A percentile compares a stretch with the other conserved stretches of the same genome.
These are phyloP conservation scores for Neria commutata DNA, from an alignment of 2,888 invertebrate species.

Conservation along the genomic window DNA sequence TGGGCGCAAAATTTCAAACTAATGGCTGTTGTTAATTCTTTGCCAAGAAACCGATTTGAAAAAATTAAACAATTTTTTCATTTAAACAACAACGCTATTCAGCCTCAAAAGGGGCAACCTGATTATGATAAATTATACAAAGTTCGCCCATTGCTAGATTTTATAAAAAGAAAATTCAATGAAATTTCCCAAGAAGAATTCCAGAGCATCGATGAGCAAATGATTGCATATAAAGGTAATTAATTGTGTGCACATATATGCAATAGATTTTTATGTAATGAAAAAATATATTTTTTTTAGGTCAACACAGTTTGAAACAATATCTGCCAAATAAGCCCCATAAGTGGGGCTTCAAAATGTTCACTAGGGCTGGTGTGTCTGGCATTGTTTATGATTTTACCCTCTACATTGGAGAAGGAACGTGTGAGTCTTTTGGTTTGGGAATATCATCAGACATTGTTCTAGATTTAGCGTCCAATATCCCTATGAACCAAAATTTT, in stretches of 20 bases:
- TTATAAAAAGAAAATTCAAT: constrained; percentile 8
- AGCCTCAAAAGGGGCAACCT: constrained; percentile 15
- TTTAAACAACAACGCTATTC: constrained; percentile 18
- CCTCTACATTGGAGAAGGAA: constrained; percentile 25
- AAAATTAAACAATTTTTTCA: constrained; percentile 23
- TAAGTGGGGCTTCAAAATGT: constrained; percentile 17
- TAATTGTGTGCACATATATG: constrained; percentile 4
- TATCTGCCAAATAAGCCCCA: constrained; percentile 20
- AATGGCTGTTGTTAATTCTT: constrained; percentile 9
- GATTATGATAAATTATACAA: constrained; percentile 13
- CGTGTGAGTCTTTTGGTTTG: constrained; percentile 22
- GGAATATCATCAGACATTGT: constrained; percentile 22
- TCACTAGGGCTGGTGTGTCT: constrained; percentile 23
- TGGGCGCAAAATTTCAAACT: constrained; percentile 19
- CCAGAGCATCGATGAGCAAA: constrained; percentile 24
- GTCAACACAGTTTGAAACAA: constrained; percentile 15
- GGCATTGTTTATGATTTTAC: constrained; percentile 24
- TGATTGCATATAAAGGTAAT: constrained; percentile 24
- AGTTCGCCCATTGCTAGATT: constrained; percentile 15
- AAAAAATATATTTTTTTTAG: constrained; percentile 9
- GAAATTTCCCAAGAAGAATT: constrained; percentile 19
- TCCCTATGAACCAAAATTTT: constrained; percentile 22
- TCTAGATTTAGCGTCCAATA: constrained; percentile 20
- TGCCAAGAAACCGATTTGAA: constrained; percentile 16
- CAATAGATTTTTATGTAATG: constrained; percentile 8